Conservation (phyloP, 2,113 vertebrate species). For the Scalopus aquaticus region DNA sequence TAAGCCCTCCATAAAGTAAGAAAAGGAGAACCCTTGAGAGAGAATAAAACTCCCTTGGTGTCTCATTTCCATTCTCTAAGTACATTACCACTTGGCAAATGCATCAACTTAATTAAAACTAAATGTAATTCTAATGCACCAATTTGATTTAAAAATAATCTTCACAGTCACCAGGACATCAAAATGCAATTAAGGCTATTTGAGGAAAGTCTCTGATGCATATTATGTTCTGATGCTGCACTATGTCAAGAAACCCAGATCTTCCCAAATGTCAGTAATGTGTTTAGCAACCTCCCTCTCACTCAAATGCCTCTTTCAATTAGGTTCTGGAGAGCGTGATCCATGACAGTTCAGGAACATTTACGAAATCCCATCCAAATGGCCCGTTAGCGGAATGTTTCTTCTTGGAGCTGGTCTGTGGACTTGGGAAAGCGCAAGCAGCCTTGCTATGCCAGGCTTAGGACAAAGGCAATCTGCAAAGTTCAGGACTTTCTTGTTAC, state of each 20-base stretch:
- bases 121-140: constrained; percentile 80
- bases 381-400: not conserved
- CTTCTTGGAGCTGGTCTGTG: not conserved
- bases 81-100: constrained; percentile 77
- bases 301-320: constrained; percentile 70
- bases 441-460: not conserved
- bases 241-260: constrained; percentile 75
- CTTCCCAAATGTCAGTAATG: constrained; percentile 72
- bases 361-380: constrained; percentile 62
- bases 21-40: constrained; percentile 12
- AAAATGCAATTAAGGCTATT: constrained; percentile 80
- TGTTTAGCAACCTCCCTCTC: constrained; percentile 62
- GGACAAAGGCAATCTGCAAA: not conserved
- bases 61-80: constrained; percentile 70
- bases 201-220: constrained; percentile 74
- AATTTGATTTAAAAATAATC: constrained; percentile 81
- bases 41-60: constrained; percentile 51
- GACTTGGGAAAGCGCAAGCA: not conserved
- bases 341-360: constrained; percentile 68
- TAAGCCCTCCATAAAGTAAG: constrained; percentile 6
- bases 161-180: constrained; percentile 81
- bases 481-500: not conserved
- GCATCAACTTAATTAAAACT: constrained; percentile 81
- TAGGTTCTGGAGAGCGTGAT: constrained; percentile 70
- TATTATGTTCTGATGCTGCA: constrained; percentile 67